Evolutionary conservation across 1,140 invertebrate genomes (phyloP).

Genomic region (Zelostemma sp.): DNA sequence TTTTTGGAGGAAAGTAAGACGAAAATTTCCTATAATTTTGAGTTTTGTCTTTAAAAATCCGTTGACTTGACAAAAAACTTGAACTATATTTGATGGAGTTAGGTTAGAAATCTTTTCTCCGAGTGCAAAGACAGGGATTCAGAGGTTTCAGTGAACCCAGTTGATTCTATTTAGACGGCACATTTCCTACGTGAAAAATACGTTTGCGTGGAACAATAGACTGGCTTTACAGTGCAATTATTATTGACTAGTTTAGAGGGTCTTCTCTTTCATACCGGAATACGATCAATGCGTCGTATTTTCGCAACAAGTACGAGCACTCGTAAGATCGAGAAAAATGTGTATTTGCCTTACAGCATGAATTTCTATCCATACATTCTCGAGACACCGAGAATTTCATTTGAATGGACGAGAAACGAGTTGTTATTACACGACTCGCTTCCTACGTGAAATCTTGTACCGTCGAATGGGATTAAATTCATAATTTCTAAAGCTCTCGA

Average conservation of each 20-base stretch:
- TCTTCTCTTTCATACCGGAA: slow-evolving; percentile 21
- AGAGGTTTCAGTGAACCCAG: no score
- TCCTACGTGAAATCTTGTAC: slow-evolving; percentile 23
- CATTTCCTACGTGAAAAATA: slow-evolving; percentile 4
- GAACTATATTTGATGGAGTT: background rate
- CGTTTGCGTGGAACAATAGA: slow-evolving; percentile 40
- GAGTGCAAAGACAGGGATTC: no score
- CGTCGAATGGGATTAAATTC: slow-evolving; percentile 16
- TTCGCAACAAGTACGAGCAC: slow-evolving; percentile 28
- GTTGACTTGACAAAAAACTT: no score
- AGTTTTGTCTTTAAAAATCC: no score
- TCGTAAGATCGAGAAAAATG: slow-evolving; percentile 5
- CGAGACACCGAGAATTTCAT: slow-evolving; percentile 32
- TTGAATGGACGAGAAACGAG: slow-evolving; percentile 27
- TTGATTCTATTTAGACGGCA: background rate
- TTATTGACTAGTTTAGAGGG: slow-evolving; percentile 41
- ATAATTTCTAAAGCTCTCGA: background rate
- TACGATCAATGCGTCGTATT: slow-evolving; percentile 15
- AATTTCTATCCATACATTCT: slow-evolving; percentile 23
- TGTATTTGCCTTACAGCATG: slow-evolving; percentile 27
- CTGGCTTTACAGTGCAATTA: slow-evolving; percentile 28
- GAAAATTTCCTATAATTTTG: no score
- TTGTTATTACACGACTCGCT: slow-evolving; percentile 23
- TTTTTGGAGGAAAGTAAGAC: no score
- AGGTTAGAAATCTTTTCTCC: slow-evolving; percentile 1